Conservation (phyloP, 2,113 vertebrate species). For the Pomatostomus ruficeps region DNA sequence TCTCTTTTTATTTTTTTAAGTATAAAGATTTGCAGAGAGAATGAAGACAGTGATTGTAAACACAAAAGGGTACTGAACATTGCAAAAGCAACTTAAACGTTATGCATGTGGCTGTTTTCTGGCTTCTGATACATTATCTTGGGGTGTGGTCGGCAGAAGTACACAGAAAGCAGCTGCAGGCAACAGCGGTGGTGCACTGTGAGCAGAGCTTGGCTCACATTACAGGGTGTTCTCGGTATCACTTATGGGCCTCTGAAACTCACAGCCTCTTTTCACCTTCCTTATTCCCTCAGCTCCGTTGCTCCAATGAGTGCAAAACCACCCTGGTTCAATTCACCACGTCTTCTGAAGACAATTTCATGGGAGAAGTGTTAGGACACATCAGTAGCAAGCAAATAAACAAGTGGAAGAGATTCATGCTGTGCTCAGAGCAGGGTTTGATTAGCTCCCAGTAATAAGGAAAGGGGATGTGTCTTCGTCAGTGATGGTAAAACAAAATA, state of each 20-base stretch:
- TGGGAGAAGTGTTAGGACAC: neutral
- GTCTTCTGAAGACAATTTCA: neutral
- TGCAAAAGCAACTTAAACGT: neutral
- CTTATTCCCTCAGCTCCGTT: neutral
- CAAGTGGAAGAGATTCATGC: neutral
- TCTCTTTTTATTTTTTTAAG: neutral
- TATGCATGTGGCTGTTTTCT: neutral
- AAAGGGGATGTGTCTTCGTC: neutral
- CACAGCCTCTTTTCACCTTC: neutral
- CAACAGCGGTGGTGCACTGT: accelerated
- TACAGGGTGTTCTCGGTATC: accelerated
- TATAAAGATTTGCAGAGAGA: neutral
- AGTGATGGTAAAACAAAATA: neutral
- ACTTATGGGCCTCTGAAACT: neutral
- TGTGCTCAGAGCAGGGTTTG: neutral
- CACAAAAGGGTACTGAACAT: neutral
- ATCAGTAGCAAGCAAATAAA: neutral
- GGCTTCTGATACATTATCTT: neutral
- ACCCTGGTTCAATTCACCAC: neutral
- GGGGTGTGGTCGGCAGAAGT: neutral
- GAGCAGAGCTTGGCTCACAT: neutral
- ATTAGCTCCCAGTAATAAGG: neutral
- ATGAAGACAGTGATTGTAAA: neutral
- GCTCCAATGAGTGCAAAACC: neutral
- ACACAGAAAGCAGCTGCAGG: neutral